Percentiles rank a stretch among this genome's conserved stretches.
Conservation (phyloP, 2,113 vertebrate genomes). For the Coregonus clupeaformis region DNA sequence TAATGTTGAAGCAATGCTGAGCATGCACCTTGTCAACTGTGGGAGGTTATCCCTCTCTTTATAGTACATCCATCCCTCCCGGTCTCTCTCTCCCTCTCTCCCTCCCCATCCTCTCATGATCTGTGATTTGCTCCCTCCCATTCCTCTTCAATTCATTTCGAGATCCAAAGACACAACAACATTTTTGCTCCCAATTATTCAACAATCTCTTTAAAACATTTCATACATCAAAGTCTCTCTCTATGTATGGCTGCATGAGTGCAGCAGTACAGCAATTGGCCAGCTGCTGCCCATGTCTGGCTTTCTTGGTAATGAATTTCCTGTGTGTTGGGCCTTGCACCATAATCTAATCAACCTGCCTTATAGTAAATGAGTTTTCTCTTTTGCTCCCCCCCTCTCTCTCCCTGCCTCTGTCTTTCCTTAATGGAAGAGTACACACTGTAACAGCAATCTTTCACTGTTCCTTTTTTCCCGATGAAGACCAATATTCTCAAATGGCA, state of each 20-base stretch:
- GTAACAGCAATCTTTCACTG: conserved; percentile 14
- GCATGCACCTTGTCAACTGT: conserved; percentile 56
- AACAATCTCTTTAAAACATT: no score
- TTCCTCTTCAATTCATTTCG: not conserved
- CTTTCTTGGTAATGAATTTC: conserved; percentile 60
- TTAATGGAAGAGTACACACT: conserved; percentile 18
- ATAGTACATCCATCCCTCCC: not conserved
- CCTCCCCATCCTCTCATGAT: not conserved
- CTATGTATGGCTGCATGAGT: not conserved
- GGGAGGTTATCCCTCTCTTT: conserved; percentile 44
- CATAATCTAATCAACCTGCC: conserved; percentile 73
- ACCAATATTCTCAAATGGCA: conserved; percentile 19
- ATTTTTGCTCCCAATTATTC: not conserved
- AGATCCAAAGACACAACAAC: not conserved
- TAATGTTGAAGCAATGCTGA: conserved; percentile 56
- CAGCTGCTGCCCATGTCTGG: conserved; percentile 37
- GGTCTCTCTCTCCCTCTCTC: not conserved
- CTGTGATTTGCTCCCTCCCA: not conserved
- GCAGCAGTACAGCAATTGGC: not conserved
- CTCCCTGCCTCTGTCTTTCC: conserved; percentile 32
- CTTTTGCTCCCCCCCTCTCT: conserved; percentile 31
- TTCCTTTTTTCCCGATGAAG: conserved; percentile 31
- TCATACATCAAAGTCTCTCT: not conserved
- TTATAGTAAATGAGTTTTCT: conserved; percentile 50
- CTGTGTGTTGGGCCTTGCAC: conserved; percentile 46